These are phyloP conservation scores for Hippolais icterina DNA, from an alignment of 2,113 vertebrate species.

Conservation along the genomic window DNA sequence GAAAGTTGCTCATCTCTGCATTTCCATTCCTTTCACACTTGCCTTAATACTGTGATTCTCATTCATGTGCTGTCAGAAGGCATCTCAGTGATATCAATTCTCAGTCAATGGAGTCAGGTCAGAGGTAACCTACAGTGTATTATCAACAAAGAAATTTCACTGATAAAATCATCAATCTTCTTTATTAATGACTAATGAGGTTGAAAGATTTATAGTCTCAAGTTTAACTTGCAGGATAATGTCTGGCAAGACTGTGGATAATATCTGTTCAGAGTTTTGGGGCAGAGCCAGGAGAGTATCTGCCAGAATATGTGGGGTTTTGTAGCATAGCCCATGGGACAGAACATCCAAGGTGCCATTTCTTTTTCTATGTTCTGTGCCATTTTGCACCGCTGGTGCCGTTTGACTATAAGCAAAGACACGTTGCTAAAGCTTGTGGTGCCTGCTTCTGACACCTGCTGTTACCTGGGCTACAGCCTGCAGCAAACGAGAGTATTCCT, in stretches of 20 bases:
- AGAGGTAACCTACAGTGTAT: not conserved
- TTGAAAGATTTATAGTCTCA: not conserved
- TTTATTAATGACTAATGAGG: not conserved
- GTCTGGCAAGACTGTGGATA: not conserved
- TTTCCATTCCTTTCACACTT: not conserved
- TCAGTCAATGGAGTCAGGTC: not conserved
- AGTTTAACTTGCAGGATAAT: not conserved
- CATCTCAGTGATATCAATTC: not conserved
- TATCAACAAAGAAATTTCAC: not conserved
- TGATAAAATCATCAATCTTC: not conserved
- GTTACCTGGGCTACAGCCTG: not conserved
- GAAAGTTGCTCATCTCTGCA: not conserved
- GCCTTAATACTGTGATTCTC: not conserved
- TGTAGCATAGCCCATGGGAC: not conserved
- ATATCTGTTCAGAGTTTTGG: not conserved
- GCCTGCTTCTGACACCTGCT: not conserved
- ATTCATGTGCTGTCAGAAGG: not conserved
- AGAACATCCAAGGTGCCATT: not conserved
- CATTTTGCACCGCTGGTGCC: not conserved
- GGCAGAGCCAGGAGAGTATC: not conserved
- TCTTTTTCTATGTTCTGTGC: not conserved
- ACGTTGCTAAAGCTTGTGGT: rapidly evolving
- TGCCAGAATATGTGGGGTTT: not conserved
- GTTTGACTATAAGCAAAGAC: not conserved
- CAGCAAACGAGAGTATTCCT: not conserved